Base-by-base conservation (phyloP, 1,140 invertebrate genomes). In the Eufriesea mexicana region DNA sequence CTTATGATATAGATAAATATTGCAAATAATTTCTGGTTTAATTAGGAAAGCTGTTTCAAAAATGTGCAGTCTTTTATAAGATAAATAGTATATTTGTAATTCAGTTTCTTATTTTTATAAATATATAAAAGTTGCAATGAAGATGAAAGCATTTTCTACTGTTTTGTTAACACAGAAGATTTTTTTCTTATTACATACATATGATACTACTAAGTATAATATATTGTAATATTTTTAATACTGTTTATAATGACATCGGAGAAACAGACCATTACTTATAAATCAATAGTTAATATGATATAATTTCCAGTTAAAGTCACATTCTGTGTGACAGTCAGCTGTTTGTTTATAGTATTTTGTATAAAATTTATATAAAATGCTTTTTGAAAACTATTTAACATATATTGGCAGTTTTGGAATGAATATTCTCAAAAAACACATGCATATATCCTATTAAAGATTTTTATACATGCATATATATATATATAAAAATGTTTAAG, bases 361-460 rank as follows among this genome's bases (percentile, higher is more conserved):
- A 84, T 71, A 83, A 79, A 78, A 84, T 78, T 88, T 54, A 80
- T 86, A 80, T 86, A 89, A 90, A 87, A 89, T 79, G 84, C 49
- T 51, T 83, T 79, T 28, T 78, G 55, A 12, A 71, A 74, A 67
- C 57, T 79, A 86, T 81, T 75, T 62, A 47, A 57, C 54, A 54
- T 77, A 70, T 68, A 59, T 80, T 71, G 61, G 78, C 72, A 84
- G 70, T 72, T 83, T 78, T 77, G 20, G 23, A 82, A 70, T 83
- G 35, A 57, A 62, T 83, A 78, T 54, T 68, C 70, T 28, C 49
- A 83, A 62, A 66, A 83, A 78, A 54, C 71, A 83, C 80, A 70
- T 77, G 66, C 74, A 78, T 54, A 47, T 18, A 62, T 78, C 28
- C 66, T 83, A 71, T 49, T 23, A 14, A 35, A 42, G 75, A 35